Conservation (phyloP, 2,797 vertebrate genomes). For the Pipistrellus pipistrellus region DNA sequence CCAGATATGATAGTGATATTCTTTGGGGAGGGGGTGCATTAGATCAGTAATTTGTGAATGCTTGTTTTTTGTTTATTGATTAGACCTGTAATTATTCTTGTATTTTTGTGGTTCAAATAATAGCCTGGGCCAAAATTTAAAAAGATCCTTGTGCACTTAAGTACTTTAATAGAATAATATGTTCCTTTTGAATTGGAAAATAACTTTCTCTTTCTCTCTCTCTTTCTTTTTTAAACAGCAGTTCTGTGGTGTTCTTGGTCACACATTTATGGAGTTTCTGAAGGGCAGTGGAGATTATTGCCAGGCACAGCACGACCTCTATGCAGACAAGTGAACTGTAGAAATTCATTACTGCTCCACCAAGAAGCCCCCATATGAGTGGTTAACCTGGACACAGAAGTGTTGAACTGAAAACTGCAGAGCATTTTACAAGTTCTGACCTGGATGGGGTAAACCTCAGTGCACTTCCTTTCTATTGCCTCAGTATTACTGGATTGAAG, state of each 20-base stretch:
- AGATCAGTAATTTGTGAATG: neutral
- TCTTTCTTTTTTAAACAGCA: conserved; percentile 91
- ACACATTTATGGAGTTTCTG: conserved; percentile 99
- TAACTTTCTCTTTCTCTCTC: conserved; percentile 35
- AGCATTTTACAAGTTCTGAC: conserved; percentile 93
- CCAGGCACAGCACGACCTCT: conserved; percentile 99
- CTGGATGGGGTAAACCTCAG: conserved; percentile 99
- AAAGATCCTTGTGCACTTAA: neutral
- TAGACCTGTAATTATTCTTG: neutral
- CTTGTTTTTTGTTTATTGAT: conserved; percentile 22
- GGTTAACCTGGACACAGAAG: conserved; percentile 88
- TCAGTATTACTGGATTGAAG: conserved; percentile 95
- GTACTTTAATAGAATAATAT: neutral
- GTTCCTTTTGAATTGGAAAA: conserved; percentile 68
- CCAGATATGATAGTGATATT: neutral
- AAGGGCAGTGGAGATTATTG: conserved; percentile 99
- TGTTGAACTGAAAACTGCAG: conserved; percentile 93
- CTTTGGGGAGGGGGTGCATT: neutral
- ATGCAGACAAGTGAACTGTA: conserved; percentile 99
- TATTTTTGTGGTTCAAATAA: conserved; percentile 28
- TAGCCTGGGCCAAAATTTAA: neutral
- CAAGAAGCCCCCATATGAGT: conserved; percentile 93
- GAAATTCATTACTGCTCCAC: conserved; percentile 92
- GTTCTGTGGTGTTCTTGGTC: conserved; percentile 99
- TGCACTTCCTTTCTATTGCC: conserved; percentile 96